Percentiles rank a stretch among this genome's conserved stretches.
Evolutionary conservation across 92 coral and sea anemone species (phyloP).

Genomic region (Epizoanthus rinbou): DNA sequence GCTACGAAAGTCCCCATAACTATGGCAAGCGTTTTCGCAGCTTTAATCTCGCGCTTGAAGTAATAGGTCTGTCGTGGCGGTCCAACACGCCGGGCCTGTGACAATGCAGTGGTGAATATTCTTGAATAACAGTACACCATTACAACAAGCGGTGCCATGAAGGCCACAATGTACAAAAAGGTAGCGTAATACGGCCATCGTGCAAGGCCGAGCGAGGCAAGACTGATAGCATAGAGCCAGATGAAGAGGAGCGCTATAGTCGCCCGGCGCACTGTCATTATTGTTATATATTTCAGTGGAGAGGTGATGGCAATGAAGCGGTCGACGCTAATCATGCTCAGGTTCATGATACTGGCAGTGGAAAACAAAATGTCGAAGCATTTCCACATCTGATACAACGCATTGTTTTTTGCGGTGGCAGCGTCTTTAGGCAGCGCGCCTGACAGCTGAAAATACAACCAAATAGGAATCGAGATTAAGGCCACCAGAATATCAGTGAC

Average conservation of each 20-base stretch:
- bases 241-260: constrained; percentile 52
- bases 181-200: constrained; percentile 58
- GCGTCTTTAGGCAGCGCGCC: constrained; percentile 49
- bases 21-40: constrained; percentile 82
- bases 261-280: constrained; percentile 68
- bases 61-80: constrained; percentile 78
- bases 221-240: constrained; percentile 61
- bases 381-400: constrained; percentile 60
- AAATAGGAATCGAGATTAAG: constrained; percentile 71
- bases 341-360: constrained; percentile 88
- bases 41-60: constrained; percentile 82
- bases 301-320: constrained; percentile 68
- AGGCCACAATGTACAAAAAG: constrained; percentile 74
- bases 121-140: constrained; percentile 73
- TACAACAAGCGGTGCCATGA: constrained; percentile 63
- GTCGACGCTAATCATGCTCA: constrained; percentile 83
- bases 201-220: constrained; percentile 57
- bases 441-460: constrained; percentile 71
- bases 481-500: constrained; percentile 81
- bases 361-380: constrained; percentile 82
- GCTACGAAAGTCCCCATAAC: constrained; percentile 83
- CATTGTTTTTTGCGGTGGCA: constrained; percentile 7
- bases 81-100: constrained; percentile 72
- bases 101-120: constrained; percentile 68
- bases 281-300: constrained; percentile 69